Evolutionary conservation across 2,797 vertebrate species (phyloP), one percentile per base, ranked within the genome.

Genomic region (Philypnodon macrostomus): DNA sequence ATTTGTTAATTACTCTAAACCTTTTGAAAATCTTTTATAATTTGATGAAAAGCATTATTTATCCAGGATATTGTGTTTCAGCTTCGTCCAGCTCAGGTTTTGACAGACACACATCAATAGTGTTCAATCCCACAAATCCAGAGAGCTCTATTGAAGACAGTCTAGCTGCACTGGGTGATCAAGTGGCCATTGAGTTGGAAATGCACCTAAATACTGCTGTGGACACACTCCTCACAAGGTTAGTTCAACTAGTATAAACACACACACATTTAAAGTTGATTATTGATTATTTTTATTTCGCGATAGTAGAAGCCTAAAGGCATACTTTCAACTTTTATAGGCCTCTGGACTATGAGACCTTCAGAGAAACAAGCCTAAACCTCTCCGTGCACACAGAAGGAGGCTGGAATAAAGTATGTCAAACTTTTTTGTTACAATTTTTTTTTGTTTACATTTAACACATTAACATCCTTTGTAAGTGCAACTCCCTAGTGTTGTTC

Each of bases 111-210:
- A 89, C 89, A 0, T 98, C 95, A 8, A 89, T 88, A 3, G 94
- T 98, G 63, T 98, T 98, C 79, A 92, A 85, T 73, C 96, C 95
- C 15, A 85, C 83, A 26, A 86, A 91, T 71, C 93, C 95, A 0
- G 95, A 95, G 61, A 92, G 76, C 72, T 92, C 94, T 0, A 80
- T 96, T 45, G 95, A 98, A 78, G 94, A 97, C 66, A 93, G 90
- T 70, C 85, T 98, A 38, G 90, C 91, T 39, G 89, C 90, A 19
- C 12, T 94, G 1, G 94, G 92, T 34, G 91, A 95, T 53, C 85
- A 82, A 7, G 84, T 93, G 48, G 81, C 77, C 38, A 76, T 53
- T 38, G 92, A 95, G 24, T 67, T 96, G 47, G 89, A 85, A 53
- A 71, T 87, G 21, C 85, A 89, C 38, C 81, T 98, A 60, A 56